Evolutionary conservation across 2,113 vertebrate species (phyloP).

Genomic region (Amphiprion percula): DNA sequence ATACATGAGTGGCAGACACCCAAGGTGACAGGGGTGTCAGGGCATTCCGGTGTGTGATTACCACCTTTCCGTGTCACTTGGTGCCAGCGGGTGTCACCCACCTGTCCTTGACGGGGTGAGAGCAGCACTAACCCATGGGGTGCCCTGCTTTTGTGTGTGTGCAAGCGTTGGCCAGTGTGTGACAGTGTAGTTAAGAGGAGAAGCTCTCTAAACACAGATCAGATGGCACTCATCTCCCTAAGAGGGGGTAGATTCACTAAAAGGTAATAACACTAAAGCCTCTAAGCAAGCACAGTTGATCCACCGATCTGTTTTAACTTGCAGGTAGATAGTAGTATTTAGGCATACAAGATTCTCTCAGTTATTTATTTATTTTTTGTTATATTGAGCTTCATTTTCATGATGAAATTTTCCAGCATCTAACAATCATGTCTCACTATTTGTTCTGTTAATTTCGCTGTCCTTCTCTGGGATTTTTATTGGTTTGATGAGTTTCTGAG

Average conservation of each 20-base stretch:
- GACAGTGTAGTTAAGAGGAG: slow-evolving; percentile 72
- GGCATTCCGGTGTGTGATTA: slow-evolving; percentile 78
- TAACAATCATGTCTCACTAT: no score
- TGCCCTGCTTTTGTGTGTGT: slow-evolving; percentile 41
- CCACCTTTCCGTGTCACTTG: slow-evolving; percentile 59
- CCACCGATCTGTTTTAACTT: neutral
- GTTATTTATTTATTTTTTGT: neutral
- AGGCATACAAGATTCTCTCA: no score
- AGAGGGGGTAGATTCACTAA: slow-evolving; percentile 46
- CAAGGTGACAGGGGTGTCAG: slow-evolving; percentile 69
- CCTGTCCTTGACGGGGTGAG: slow-evolving; percentile 61
- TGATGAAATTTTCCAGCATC: neutral
- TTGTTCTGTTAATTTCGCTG: neutral
- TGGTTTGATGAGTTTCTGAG: neutral
- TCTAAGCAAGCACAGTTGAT: slow-evolving; percentile 17
- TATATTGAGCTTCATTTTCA: neutral
- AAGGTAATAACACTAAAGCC: slow-evolving; percentile 38
- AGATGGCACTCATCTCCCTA: slow-evolving; percentile 58
- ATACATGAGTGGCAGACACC: slow-evolving; percentile 70
- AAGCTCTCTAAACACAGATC: slow-evolving; percentile 68
- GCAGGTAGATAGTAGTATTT: neutral
- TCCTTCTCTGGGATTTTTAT: neutral
- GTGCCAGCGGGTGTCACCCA: slow-evolving; percentile 64
- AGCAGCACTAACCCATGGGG: slow-evolving; percentile 27
- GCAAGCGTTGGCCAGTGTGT: neutral